Percentiles rank a stretch among this genome's conserved stretches.
phyloP scores from a whole-genome alignment of 2,113 vertebrate species.

The Pseudopipra pipra region DNA sequence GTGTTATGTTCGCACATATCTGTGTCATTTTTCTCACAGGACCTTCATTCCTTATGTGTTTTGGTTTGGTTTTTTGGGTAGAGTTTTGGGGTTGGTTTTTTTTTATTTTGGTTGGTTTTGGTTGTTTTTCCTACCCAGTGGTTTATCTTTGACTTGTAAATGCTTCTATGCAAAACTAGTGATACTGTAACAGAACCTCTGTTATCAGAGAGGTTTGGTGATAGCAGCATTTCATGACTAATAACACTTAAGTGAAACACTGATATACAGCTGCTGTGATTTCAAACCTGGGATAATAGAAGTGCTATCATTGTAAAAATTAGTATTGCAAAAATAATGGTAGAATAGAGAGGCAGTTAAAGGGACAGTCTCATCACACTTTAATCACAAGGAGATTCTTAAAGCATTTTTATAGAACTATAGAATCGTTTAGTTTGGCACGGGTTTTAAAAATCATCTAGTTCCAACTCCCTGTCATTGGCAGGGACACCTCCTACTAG shows the following conservation, averaged over 20 bases:
- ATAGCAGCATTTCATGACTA: neutral
- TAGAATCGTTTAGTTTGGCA: neutral
- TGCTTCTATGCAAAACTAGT: neutral
- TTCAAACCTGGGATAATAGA: neutral
- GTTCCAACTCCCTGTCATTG: neutral
- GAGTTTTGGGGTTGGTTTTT: neutral
- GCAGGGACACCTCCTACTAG: neutral
- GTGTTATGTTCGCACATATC: neutral
- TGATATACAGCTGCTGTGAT: neutral
- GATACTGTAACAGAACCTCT: neutral
- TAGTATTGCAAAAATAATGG: neutral
- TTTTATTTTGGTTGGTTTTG: too few species aligned
- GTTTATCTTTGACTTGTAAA: slow-evolving; percentile 12
- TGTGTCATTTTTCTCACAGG: neutral
- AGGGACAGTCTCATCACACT: neutral
- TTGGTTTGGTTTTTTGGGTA: neutral
- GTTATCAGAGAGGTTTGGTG: neutral
- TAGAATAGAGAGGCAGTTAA: neutral
- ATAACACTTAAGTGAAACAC: neutral
- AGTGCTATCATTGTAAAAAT: neutral
- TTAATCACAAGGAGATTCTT: neutral
- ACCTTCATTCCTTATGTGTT: neutral
- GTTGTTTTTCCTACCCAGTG: neutral
- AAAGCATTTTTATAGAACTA: neutral
- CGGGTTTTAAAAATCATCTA: neutral